These are phyloP conservation scores for Stenichneumon culpator DNA, from an alignment of 2,888 invertebrate species.

Conservation along the genomic window DNA sequence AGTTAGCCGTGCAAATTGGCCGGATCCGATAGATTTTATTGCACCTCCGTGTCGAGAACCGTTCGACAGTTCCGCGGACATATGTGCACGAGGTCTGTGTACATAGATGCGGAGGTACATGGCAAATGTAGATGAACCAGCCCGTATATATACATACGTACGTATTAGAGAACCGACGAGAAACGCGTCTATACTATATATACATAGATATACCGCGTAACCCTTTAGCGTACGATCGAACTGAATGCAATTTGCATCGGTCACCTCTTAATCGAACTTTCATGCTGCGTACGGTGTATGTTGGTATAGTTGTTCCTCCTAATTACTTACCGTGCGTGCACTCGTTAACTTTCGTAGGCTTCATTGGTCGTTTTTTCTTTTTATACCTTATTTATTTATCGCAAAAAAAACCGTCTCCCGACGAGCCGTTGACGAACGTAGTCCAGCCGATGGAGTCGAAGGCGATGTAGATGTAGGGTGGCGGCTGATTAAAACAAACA, in stretches of 20 bases:
- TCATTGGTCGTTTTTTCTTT: not conserved
- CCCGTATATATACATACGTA: not conserved
- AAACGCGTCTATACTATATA: not conserved
- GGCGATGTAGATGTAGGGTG: constrained; percentile 5
- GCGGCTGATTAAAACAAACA: constrained; percentile 48
- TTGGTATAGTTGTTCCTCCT: constrained; percentile 14
- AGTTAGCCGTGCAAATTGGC: constrained; percentile 7
- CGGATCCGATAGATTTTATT: constrained; percentile 24
- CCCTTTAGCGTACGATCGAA: constrained; percentile 3
- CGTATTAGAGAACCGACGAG: constrained; percentile 15
- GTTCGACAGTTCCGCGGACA: constrained; percentile 4
- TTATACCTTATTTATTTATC: not conserved
- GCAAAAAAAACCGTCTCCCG: not conserved
- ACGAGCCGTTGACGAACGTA: constrained; percentile 22
- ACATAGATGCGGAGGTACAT: constrained; percentile 1
- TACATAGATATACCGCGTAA: not conserved
- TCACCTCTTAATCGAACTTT: constrained; percentile 30
- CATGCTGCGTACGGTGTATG: constrained; percentile 1
- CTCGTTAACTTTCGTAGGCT: not conserved
- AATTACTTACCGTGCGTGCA: not conserved
- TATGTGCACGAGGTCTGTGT: constrained; percentile 3
- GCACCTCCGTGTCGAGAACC: constrained; percentile 1
- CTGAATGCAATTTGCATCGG: constrained; percentile 36
- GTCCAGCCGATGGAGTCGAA: constrained; percentile 6
- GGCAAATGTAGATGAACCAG: constrained; percentile 12